phyloP scores from a whole-genome alignment of 2,888 invertebrate species.

The Campaea margaritaria region DNA sequence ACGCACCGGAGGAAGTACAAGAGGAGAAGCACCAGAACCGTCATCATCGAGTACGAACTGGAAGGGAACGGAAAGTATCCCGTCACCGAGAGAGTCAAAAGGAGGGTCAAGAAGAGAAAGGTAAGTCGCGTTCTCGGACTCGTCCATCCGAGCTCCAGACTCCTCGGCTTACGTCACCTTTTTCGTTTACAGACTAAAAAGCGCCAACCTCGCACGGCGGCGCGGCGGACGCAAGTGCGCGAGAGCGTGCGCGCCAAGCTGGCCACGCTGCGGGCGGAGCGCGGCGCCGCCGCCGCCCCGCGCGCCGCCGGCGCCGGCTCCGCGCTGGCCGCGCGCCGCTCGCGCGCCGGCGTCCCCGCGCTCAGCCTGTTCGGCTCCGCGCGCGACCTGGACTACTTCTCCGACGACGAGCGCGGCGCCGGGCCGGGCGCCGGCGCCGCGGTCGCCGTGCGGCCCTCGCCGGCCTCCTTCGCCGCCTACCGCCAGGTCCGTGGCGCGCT shows the following conservation, averaged over 20 bases:
- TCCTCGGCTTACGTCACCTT: not conserved
- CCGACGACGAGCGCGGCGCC: slow-evolving; percentile 68
- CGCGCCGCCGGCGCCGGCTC: slow-evolving; percentile 32
- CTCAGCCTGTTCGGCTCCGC: slow-evolving; percentile 87
- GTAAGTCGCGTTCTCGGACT: slow-evolving; percentile 42
- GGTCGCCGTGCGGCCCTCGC: slow-evolving; percentile 64
- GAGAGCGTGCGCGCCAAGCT: slow-evolving; percentile 71
- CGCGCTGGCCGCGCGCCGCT: slow-evolving; percentile 37
- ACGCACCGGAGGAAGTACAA: slow-evolving; percentile 26
- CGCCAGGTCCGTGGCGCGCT: slow-evolving; percentile 63
- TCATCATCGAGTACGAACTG: slow-evolving; percentile 88
- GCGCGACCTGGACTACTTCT: slow-evolving; percentile 89
- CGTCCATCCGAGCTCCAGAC: not conserved
- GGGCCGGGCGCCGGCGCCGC: slow-evolving; percentile 66
- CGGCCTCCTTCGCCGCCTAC: slow-evolving; percentile 75
- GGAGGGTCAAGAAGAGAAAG: slow-evolving; percentile 69
- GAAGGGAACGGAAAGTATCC: slow-evolving; percentile 87
- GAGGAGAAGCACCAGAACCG: slow-evolving; percentile 82
- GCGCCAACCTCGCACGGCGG: slow-evolving; percentile 72
- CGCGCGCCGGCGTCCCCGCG: slow-evolving; percentile 57
- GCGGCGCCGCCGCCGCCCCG: slow-evolving; percentile 8
- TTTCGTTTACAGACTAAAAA: slow-evolving; percentile 52
- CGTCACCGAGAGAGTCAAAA: slow-evolving; percentile 80
- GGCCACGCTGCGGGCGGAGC: slow-evolving; percentile 45
- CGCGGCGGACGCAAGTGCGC: slow-evolving; percentile 71